Conservation (phyloP, 2,797 vertebrate species). For the Muscicapa comitata region DNA sequence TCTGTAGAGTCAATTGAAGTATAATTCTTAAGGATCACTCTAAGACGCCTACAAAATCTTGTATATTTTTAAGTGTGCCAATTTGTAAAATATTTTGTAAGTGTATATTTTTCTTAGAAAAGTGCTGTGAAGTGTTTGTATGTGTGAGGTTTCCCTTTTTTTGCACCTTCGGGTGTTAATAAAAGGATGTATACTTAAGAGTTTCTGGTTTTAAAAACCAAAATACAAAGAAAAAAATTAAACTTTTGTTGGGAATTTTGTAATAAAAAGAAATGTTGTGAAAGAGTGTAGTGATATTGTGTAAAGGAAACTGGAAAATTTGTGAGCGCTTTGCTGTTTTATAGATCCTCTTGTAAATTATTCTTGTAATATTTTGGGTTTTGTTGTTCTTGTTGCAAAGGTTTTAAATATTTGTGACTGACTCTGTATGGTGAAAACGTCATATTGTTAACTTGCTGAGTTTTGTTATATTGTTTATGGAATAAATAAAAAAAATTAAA, state of each 20-base stretch:
- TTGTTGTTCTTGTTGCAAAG: conserved; percentile 99
- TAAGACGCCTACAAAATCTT: conserved; percentile 99
- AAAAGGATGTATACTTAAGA: conserved; percentile 99
- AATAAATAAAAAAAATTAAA: conserved; percentile 99
- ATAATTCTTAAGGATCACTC: conserved; percentile 99
- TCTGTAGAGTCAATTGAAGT: conserved; percentile 99
- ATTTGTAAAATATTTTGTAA: conserved; percentile 99
- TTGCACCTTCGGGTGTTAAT: conserved; percentile 94
- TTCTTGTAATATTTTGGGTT: conserved; percentile 99
- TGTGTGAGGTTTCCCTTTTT: conserved; percentile 96
- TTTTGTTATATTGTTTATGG: conserved; percentile 99
- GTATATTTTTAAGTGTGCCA: conserved; percentile 99
- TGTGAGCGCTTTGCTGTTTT: conserved; percentile 99
- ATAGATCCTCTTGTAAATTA: conserved; percentile 99
- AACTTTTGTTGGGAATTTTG: conserved; percentile 99
- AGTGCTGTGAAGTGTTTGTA: conserved; percentile 99
- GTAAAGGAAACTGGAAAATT: conserved; percentile 97
- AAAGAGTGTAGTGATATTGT: conserved; percentile 99
- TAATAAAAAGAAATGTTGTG: conserved; percentile 99
- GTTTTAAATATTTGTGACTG: conserved; percentile 99
- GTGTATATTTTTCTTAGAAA: conserved; percentile 99
- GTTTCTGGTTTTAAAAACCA: conserved; percentile 99
- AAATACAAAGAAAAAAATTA: conserved; percentile 97
- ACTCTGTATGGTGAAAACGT: conserved; percentile 99
- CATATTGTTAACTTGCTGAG: conserved; percentile 99